phyloP scores from a whole-genome alignment of 2,113 vertebrate species.

The Antechinus flavipes region DNA sequence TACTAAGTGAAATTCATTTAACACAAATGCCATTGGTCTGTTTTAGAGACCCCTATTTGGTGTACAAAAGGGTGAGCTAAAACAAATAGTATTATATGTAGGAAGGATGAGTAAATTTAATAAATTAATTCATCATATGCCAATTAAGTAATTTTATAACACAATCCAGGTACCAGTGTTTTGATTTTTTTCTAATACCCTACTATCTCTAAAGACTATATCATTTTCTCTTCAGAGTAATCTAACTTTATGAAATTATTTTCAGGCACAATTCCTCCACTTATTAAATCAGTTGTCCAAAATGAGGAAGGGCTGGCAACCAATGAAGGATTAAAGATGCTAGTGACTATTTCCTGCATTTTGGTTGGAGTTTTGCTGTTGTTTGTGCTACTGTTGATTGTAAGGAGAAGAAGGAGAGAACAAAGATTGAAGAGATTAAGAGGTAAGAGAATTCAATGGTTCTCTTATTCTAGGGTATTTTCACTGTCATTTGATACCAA shows the following conservation, averaged over 20 bases:
- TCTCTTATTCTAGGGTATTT: not conserved
- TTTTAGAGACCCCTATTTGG: not conserved
- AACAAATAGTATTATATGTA: not conserved
- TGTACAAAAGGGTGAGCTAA: not conserved
- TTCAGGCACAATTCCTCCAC: slow-evolving; percentile 96
- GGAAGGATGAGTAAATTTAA: not conserved
- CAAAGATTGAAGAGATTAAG: slow-evolving; percentile 96
- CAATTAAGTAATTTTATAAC: not conserved
- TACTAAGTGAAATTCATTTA: not conserved
- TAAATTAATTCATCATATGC: not conserved
- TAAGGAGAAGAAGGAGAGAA: slow-evolving; percentile 94
- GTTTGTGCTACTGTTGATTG: slow-evolving; percentile 94
- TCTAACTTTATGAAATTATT: slow-evolving; percentile 80
- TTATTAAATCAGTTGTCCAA: slow-evolving; percentile 95
- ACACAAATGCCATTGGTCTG: not conserved
- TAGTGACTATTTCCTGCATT: slow-evolving; percentile 97
- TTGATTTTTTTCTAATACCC: slow-evolving; percentile 6
- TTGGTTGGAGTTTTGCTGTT: slow-evolving; percentile 93
- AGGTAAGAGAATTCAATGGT: slow-evolving; percentile 84
- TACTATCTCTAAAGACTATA: slow-evolving; percentile 65
- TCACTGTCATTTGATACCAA: not conserved
- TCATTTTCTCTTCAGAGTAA: slow-evolving; percentile 58
- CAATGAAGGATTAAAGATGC: slow-evolving; percentile 97
- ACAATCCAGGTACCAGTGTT: slow-evolving; percentile 31
- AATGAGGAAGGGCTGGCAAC: slow-evolving; percentile 94